These are phyloP conservation scores for Anoplophora glabripennis DNA, from an alignment of 1,140 invertebrate species.

Conservation along the genomic window DNA sequence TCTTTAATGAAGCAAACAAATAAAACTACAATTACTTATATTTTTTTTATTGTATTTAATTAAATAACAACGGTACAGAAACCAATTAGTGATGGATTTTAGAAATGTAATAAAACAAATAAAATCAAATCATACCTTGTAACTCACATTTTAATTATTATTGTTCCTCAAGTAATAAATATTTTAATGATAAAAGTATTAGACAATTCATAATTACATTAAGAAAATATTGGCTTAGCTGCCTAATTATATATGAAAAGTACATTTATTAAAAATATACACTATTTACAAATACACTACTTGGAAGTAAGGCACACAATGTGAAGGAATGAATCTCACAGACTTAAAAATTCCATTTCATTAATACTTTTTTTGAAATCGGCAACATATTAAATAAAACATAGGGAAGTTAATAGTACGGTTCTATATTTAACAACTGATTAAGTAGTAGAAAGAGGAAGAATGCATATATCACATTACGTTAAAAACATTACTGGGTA, in stretches of 20 bases:
- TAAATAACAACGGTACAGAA: too few species aligned
- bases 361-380: neutral
- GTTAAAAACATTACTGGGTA: too few species aligned
- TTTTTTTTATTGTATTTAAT: too few species aligned
- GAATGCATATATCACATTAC: neutral
- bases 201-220: too few species aligned
- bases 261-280: slow-evolving; percentile 4
- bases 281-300: neutral
- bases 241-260: neutral
- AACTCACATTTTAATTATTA: too few species aligned
- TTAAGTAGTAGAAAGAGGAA: neutral
- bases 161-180: too few species aligned
- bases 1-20: too few species aligned
- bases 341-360: neutral
- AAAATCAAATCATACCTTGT: too few species aligned
- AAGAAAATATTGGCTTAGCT: neutral
- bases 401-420: neutral
- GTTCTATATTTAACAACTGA: neutral
- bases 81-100: too few species aligned
- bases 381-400: neutral
- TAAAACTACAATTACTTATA: too few species aligned
- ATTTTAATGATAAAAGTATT: too few species aligned
- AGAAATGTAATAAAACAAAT: too few species aligned
- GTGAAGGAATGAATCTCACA: neutral
- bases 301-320: neutral